These are phyloP conservation scores for Aulostomus chinensis DNA, from an alignment of 2,797 vertebrate genomes.

Conservation along the genomic window DNA sequence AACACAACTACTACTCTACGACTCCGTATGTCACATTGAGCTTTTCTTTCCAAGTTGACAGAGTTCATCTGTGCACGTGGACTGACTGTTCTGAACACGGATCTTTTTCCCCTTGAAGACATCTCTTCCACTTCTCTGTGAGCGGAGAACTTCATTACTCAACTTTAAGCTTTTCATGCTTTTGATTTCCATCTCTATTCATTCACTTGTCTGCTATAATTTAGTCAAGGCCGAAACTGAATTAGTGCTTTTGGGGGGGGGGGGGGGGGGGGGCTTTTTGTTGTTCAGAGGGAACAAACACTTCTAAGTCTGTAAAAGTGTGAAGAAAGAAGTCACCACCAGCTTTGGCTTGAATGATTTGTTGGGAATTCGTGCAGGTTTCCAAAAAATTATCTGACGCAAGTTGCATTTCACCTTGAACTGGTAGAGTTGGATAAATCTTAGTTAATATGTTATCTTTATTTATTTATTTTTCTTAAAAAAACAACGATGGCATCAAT, in stretches of 20 bases:
- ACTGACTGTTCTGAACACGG: too few relatives aligned
- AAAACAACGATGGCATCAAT: slow-evolving; percentile 32
- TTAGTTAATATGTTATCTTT: background rate
- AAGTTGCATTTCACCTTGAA: slow-evolving; percentile 33
- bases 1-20: too few relatives aligned
- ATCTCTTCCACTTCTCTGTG: too few relatives aligned
- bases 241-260: background rate
- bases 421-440: background rate
- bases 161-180: background rate
- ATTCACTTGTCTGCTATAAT: slow-evolving; percentile 8
- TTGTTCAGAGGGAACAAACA: slow-evolving; percentile 50
- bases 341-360: slow-evolving; percentile 48
- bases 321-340: slow-evolving; percentile 72
- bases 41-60: too few relatives aligned
- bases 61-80: too few relatives aligned
- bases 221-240: slow-evolving; percentile 50
- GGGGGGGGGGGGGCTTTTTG: too few relatives aligned
- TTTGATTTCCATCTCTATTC: slow-evolving; percentile 3
- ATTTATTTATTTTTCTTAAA: too few relatives aligned
- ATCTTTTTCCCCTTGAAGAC: too few relatives aligned
- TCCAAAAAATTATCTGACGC: slow-evolving; percentile 33
- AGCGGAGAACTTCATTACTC: slow-evolving; percentile 1
- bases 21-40: too few relatives aligned
- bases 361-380: background rate
- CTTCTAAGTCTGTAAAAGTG: slow-evolving; percentile 48